Conservation (phyloP, 1,140 invertebrate species). For the Drosophila nebulosa region DNA sequence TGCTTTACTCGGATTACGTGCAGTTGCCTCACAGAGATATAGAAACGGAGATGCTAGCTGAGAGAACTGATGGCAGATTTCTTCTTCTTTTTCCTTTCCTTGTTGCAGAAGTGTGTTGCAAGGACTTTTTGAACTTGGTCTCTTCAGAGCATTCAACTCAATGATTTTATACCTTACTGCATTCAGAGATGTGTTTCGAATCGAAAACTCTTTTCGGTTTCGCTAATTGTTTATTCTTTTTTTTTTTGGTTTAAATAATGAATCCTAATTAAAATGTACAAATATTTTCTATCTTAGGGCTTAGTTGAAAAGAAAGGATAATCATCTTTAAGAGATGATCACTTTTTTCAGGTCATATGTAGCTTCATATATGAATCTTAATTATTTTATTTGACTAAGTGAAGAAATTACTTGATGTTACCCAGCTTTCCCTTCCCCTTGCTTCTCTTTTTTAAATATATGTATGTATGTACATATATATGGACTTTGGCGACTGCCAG, state of each 20-base stretch:
- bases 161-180: not conserved
- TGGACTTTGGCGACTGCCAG: conserved; percentile 63
- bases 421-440: too few species aligned
- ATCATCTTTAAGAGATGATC: too few species aligned
- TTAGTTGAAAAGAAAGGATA: too few species aligned
- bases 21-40: conserved; percentile 58
- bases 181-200: not conserved
- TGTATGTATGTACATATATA: too few species aligned
- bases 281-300: too few species aligned
- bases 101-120: not conserved
- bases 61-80: conserved; percentile 32
- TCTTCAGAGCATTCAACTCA: not conserved
- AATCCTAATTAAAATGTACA: too few species aligned
- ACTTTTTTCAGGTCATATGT: too few species aligned
- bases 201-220: conserved; percentile 1
- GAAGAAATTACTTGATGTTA: too few species aligned
- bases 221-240: not conserved
- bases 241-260: too few species aligned
- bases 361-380: too few species aligned
- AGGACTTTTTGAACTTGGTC: not conserved
- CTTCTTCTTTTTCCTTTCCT: conserved; percentile 5
- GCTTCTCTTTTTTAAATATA: conserved; percentile 69
- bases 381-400: too few species aligned
- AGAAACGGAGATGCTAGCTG: not conserved
- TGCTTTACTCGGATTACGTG: conserved; percentile 75